Conservation (phyloP, 2,888 invertebrate genomes). For the Carpatolechia fugitivella region DNA sequence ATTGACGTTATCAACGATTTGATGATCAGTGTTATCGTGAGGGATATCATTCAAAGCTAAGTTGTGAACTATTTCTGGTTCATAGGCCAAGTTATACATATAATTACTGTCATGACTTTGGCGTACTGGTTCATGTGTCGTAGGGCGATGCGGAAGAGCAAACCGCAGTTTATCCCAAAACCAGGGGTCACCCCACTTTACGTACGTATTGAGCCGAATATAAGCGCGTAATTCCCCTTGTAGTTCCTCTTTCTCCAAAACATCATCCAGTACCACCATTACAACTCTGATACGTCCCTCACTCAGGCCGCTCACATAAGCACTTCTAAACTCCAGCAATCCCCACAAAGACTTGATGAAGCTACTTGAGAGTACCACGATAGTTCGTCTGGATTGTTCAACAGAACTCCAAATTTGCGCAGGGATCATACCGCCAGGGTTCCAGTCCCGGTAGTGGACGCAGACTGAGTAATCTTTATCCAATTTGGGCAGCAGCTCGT, state of each 20-base stretch:
- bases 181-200: conserved; percentile 88
- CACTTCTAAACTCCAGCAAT: conserved; percentile 82
- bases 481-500: conserved; percentile 82
- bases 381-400: conserved; percentile 79
- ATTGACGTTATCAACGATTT: neutral
- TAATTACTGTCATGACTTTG: neutral
- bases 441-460: conserved; percentile 86
- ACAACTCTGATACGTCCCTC: conserved; percentile 83
- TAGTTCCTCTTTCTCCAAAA: conserved; percentile 68
- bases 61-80: neutral
- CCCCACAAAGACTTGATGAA: conserved; percentile 73
- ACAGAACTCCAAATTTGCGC: conserved; percentile 84
- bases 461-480: conserved; percentile 77
- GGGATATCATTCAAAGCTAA: neutral
- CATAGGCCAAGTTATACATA: neutral
- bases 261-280: conserved; percentile 82
- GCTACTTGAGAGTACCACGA: conserved; percentile 31
- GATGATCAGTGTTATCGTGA: neutral
- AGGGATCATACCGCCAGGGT: conserved; percentile 85
- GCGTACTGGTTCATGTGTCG: neutral
- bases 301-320: conserved; percentile 45
- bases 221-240: conserved; percentile 78
- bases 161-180: conserved; percentile 88
- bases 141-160: conserved; percentile 74
- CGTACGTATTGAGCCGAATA: conserved; percentile 87